Evolutionary conservation across 2,797 vertebrate genomes (phyloP).

Genomic region (Sebastes aleutianus): DNA sequence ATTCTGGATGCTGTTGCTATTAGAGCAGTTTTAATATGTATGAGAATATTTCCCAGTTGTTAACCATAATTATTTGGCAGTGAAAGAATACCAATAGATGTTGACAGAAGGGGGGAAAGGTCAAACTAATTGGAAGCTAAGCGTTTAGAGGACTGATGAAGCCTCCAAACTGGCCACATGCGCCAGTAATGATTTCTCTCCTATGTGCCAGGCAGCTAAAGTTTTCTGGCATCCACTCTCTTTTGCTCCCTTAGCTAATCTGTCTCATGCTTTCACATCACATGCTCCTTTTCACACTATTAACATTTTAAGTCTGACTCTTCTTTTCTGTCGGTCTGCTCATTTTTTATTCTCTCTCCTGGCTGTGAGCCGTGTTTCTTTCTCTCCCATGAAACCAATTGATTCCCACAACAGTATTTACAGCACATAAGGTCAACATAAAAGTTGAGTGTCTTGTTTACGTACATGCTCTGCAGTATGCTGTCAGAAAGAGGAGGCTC

Average conservation of each 20-base stretch:
- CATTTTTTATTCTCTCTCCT: neutral
- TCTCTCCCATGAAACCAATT: slow-evolving; percentile 12
- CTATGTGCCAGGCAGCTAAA: neutral
- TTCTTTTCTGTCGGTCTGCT: neutral
- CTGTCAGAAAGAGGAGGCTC: neutral
- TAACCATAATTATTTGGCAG: slow-evolving; percentile 5
- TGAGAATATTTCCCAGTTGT: neutral
- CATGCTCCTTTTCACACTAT: neutral
- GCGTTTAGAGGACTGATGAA: neutral
- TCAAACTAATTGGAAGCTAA: slow-evolving; percentile 29
- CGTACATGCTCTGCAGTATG: neutral
- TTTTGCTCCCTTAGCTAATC: neutral
- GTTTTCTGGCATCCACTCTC: neutral
- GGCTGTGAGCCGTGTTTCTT: neutral
- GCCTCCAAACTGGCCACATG: slow-evolving; percentile 23
- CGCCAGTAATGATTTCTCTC: slow-evolving; percentile 7
- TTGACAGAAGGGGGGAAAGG: slow-evolving; percentile 23
- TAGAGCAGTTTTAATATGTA: neutral
- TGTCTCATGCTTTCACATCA: slow-evolving; percentile 6
- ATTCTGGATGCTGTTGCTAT: neutral
- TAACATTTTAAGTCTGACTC: slow-evolving; percentile 5
- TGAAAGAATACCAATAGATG: neutral
- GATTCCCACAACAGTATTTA: neutral
- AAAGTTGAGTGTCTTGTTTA: slow-evolving; percentile 17
- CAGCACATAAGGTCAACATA: neutral